Percentiles rank a stretch among this genome's conserved stretches.
phyloP scores from a whole-genome alignment of 2,113 vertebrate species.

The Anoplopoma fimbria region DNA sequence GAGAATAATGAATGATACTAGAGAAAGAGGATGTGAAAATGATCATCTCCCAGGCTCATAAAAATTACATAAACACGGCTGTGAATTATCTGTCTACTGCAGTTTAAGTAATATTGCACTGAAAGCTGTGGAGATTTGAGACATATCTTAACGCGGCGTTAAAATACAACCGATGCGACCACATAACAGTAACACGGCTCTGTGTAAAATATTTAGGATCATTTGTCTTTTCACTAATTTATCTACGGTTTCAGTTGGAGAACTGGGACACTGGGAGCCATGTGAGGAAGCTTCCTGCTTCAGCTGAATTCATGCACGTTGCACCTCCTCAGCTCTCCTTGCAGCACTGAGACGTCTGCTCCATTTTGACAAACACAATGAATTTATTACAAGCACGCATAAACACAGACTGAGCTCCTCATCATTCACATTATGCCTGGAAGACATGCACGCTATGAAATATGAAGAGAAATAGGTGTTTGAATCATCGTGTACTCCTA shows the following conservation, averaged over 20 bases:
- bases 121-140: conserved; percentile 34
- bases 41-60: conserved; percentile 42
- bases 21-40: conserved; percentile 20
- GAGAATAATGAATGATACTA: not conserved
- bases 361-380: conserved; percentile 74
- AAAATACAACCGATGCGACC: conserved; percentile 35
- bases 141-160: conserved; percentile 25
- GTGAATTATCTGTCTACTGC: conserved; percentile 55
- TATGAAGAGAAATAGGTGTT: conserved; percentile 25
- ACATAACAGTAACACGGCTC: conserved; percentile 34
- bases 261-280: conserved; percentile 36
- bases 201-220: conserved; percentile 47
- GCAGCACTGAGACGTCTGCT: conserved; percentile 62
- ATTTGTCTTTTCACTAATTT: conserved; percentile 68
- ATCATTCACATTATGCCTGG: conserved; percentile 14
- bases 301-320: conserved; percentile 62
- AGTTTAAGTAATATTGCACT: conserved; percentile 38
- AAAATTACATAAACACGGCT: conserved; percentile 39
- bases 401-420: conserved; percentile 49
- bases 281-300: conserved; percentile 25
- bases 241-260: conserved; percentile 35
- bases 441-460: not conserved
- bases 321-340: conserved; percentile 54
- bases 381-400: conserved; percentile 68
- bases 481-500: conserved; percentile 31